Base-by-base conservation (phyloP, 2,888 invertebrate genomes). In the Norana najaformis region DNA sequence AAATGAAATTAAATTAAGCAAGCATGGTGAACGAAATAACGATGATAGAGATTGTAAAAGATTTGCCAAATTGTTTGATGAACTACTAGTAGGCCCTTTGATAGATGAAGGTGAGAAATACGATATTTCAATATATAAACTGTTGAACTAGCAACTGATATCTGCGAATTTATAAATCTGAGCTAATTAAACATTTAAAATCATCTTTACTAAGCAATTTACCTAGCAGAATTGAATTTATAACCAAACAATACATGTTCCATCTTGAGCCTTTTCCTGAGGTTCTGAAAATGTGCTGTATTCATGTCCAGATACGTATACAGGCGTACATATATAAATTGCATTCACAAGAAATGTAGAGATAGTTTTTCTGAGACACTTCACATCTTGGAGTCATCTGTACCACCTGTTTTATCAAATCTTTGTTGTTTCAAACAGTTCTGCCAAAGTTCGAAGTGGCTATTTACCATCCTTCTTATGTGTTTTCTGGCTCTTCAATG, bases 371-470 rank as follows among this genome's bases (percentile, higher is more conserved):
- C 30, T 30, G 69, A 30, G 30, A 8, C 69, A 69, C 69, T 69
- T 30, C 69, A n/a, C n/a, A n/a, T 69, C n/a, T 69, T n/a, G n/a
- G 16, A 69, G 69, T 69, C n/a, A 11, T 69, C 69, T n/a, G 8
- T 69, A n/a, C 69, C 11, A n/a, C 6, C 69, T n/a, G 30, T 11
- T 69, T 35, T 88, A 34, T 35, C 1, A 13, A 35, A 35, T 36
- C 23, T 89, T 41, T 69, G 6, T 69, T 13, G 1, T 38, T 85
- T 41, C 41, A 47, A 47, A 89, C 88, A 91, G 91, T 91, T 53
- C 89, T 91, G 23, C 91, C 91, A 16, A 91, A 91, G 90, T 91
- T 88, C 90, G 91, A 91, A 85, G 91, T 91, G 83, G 47, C 69
- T 3, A 83, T 91, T 36, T 88, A 90, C 14, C 89, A 90, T 41